These are phyloP conservation scores for Diabrotica virgifera DNA, from an alignment of 1,140 invertebrate species.

Conservation along the genomic window DNA sequence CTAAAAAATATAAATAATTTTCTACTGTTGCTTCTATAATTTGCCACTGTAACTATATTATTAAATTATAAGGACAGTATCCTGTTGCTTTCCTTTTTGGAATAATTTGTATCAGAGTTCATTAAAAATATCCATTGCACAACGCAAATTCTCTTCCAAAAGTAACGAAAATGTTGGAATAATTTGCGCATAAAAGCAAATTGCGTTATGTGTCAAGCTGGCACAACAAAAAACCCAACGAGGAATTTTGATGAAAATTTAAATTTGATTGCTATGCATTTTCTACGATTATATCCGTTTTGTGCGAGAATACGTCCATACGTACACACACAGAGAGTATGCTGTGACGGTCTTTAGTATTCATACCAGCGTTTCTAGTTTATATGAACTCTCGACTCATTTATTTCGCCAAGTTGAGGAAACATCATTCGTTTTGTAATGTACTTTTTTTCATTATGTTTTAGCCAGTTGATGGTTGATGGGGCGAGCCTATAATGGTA, in stretches of 20 bases:
- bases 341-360: background rate
- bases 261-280: slow-evolving; percentile 3
- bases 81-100: no score
- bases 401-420: background rate
- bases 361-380: slow-evolving; percentile 2
- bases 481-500: background rate
- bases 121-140: no score
- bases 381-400: background rate
- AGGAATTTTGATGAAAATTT: background rate
- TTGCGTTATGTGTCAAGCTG: no score
- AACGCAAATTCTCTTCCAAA: no score
- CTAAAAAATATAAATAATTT: no score
- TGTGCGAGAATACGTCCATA: background rate
- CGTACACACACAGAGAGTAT: background rate
- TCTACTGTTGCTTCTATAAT: no score
- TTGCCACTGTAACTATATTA: no score
- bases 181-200: no score
- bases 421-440: background rate
- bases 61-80: no score
- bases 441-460: slow-evolving; percentile 1
- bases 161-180: no score
- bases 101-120: no score
- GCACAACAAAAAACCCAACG: background rate
- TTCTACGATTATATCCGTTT: background rate
- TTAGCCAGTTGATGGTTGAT: background rate